Percentiles rank a stretch among this genome's conserved stretches.
These are phyloP conservation scores for Urocitellus parryii DNA, from an alignment of 2,113 vertebrate species.

Conservation along the genomic window DNA sequence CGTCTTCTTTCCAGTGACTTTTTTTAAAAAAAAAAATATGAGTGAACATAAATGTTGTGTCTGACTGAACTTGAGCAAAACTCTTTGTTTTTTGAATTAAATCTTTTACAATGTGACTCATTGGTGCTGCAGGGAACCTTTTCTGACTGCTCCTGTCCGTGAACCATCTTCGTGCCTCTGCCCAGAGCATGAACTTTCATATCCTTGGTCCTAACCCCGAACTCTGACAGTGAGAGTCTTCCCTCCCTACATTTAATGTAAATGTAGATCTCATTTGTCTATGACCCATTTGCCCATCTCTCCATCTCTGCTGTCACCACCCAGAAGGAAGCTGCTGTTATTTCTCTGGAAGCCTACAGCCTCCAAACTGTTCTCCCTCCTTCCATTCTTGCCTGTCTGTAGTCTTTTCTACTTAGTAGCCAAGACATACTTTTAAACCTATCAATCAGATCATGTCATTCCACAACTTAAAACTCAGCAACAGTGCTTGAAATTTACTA, in stretches of 20 bases:
- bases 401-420: background rate
- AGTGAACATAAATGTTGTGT: background rate
- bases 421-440: background rate
- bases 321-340: background rate
- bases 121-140: background rate
- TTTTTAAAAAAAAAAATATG: background rate
- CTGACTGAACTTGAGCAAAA: background rate
- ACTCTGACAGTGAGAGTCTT: background rate
- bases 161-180: background rate
- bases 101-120: background rate
- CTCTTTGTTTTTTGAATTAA: background rate
- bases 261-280: background rate
- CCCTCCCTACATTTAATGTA: fast-evolving
- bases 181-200: background rate
- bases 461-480: background rate
- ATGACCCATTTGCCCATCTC: background rate
- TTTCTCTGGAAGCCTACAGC: background rate
- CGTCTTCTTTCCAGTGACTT: background rate
- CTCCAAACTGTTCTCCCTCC: background rate
- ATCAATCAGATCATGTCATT: background rate
- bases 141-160: background rate
- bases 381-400: background rate
- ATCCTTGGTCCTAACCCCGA: background rate
- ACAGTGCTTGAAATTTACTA: background rate
- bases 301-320: background rate